Evolutionary conservation across 2,888 invertebrate genomes (phyloP), one percentile per base, ranked within the genome.

Genomic region (Oxytorus armatus): DNA sequence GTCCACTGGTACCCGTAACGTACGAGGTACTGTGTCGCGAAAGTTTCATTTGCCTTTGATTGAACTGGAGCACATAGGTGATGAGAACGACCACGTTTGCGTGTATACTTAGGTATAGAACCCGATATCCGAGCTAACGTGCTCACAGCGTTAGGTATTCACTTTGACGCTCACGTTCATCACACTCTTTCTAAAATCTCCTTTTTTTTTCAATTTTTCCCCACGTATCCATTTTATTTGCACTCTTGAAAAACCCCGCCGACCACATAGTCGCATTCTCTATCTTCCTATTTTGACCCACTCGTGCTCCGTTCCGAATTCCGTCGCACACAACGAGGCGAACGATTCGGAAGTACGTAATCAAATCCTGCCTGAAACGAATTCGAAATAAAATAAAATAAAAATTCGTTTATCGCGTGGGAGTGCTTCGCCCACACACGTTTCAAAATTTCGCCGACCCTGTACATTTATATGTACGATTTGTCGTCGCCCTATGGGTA

Each of bases 1-100:
- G n/a, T n/a, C n/a, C n/a, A n/a, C n/a, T n/a, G n/a, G n/a, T n/a
- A n/a, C n/a, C n/a, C n/a, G n/a, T n/a, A n/a, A n/a, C n/a, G n/a
- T n/a, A n/a, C n/a, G n/a, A n/a, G n/a, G n/a, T n/a, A n/a, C n/a
- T n/a, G n/a, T n/a, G n/a, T n/a, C n/a, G n/a, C n/a, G n/a, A n/a
- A 42, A 55, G 51, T 77, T 77, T 72, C 65, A 77, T 77, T 72
- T 66, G 77, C 57, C 49, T 65, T 66, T 39, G 59, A 77, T 77
- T 42, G 66, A 49, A 72, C 14, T 16, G 39, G 23, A 53, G 14
- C 10, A 25, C n/a, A 53, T 29, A 10, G 18, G 53, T 1, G 16
- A 7, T 8, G 4, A 1, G 49, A 21, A 21, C 10, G 5, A 5
- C 21, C 21, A 18, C 8, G 49, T 14, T n/a, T 44, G 49, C 16